Evolutionary conservation across 2,113 vertebrate species (phyloP).

Genomic region (Pedionomus torquatus): DNA sequence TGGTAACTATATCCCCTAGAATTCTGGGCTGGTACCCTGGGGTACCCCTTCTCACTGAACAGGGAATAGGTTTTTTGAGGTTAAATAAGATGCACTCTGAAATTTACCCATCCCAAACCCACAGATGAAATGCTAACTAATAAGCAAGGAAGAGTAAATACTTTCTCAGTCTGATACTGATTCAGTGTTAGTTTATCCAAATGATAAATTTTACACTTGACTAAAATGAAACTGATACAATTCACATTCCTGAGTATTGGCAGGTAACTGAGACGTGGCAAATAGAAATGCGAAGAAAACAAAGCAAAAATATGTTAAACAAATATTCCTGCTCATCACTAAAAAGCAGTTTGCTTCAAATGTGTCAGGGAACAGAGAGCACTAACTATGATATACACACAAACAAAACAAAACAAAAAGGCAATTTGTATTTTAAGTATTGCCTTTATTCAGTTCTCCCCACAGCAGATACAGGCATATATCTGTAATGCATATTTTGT

Average conservation of each 20-base stretch:
- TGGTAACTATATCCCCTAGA: background rate
- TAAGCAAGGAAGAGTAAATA: constrained; percentile 46
- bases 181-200: background rate
- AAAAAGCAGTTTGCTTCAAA: background rate
- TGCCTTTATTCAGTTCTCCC: background rate
- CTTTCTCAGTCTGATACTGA: background rate
- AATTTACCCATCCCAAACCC: background rate
- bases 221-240: background rate
- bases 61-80: background rate
- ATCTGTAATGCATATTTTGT: background rate
- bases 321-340: background rate
- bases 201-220: background rate
- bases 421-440: background rate
- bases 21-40: background rate
- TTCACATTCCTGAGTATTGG: background rate
- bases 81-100: background rate
- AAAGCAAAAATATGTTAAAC: background rate
- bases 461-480: background rate
- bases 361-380: background rate
- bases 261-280: background rate
- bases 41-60: background rate
- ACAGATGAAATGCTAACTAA: constrained; percentile 61
- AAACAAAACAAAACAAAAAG: background rate
- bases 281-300: background rate
- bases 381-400: background rate